These are phyloP conservation scores for Bombylius major DNA, from an alignment of 2,888 invertebrate genomes.

Conservation along the genomic window DNA sequence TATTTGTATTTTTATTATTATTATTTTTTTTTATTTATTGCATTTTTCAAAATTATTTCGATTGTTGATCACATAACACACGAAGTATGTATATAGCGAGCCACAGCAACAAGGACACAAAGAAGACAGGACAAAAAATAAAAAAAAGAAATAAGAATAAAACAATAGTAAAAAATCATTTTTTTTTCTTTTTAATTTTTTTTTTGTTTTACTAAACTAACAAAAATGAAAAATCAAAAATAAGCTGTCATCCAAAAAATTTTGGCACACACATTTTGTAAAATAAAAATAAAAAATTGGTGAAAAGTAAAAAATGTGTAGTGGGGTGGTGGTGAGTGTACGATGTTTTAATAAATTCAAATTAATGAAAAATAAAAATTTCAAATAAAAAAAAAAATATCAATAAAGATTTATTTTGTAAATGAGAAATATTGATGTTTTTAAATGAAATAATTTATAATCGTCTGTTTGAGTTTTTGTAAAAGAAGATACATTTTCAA, in stretches of 20 bases:
- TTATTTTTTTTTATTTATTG: constrained; percentile 18
- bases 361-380: no score
- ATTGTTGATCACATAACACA: constrained; percentile 31
- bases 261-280: constrained; percentile 10
- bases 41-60: constrained; percentile 6
- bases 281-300: background rate
- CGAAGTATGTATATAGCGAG: constrained; percentile 34
- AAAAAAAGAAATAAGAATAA: constrained; percentile 22
- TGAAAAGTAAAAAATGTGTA: no score
- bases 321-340: no score
- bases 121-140: constrained; percentile 37
- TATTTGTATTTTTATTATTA: constrained; percentile 14
- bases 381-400: no score
- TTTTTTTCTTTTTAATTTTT: constrained; percentile 17
- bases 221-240: background rate
- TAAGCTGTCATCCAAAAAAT: constrained; percentile 11
- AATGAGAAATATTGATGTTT: no score
- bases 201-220: constrained; percentile 8
- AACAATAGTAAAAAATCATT: constrained; percentile 28
- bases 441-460: no score
- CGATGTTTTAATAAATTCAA: no score
- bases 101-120: constrained; percentile 39
- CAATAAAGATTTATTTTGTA: no score
- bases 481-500: no score
- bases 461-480: no score